A percentile compares a stretch with the other conserved stretches of the same genome.
Conservation (phyloP, 2,797 vertebrate species). For the Coreius guichenoti region DNA sequence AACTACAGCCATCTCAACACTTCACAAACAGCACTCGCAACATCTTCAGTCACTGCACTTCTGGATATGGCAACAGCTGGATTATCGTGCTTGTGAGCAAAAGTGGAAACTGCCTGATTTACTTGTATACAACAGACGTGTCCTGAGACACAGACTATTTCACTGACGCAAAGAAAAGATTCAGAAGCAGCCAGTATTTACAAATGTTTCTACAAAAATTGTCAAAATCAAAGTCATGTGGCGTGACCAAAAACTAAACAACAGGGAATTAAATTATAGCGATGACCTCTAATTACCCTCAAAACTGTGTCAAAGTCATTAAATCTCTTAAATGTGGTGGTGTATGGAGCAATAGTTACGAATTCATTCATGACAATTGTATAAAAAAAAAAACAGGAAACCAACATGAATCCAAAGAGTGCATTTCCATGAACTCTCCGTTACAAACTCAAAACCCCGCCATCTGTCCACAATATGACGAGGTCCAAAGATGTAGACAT, state of each 20-base stretch:
- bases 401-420: neutral
- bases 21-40: neutral
- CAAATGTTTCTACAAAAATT: neutral
- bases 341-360: neutral
- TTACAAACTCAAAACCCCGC: neutral
- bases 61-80: neutral
- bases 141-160: slow-evolving; percentile 5
- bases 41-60: neutral
- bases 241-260: neutral
- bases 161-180: slow-evolving; percentile 15
- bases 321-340: neutral
- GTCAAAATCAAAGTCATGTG: neutral
- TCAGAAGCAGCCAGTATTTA: neutral
- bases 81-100: neutral
- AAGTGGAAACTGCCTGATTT: slow-evolving; percentile 10
- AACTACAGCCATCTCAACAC: neutral
- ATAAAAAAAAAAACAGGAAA: neutral
- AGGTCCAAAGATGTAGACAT: slow-evolving; percentile 28
- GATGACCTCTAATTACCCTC: no score
- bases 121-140: slow-evolving; percentile 6
- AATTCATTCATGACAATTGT: neutral
- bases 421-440: neutral
- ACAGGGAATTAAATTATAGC: no score
- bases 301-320: neutral
- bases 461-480: neutral